phyloP scores from a whole-genome alignment of 1,140 invertebrate genomes.

The Hylaeus volcanicus region DNA sequence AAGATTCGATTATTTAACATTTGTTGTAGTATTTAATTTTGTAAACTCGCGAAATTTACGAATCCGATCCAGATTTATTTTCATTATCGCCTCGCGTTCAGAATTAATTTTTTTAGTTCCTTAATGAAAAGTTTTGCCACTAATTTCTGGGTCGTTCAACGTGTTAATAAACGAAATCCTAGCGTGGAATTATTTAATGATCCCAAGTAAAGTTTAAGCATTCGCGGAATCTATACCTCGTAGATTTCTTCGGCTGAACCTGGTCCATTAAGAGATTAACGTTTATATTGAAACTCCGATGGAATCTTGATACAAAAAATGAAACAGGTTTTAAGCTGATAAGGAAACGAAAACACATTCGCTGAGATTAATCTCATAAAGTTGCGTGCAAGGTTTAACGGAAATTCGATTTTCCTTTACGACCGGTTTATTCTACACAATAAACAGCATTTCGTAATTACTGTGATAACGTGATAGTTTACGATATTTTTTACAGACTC shows the following conservation, averaged over 20 bases:
- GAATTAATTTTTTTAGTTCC: too few relatives aligned
- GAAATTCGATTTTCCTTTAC: background rate
- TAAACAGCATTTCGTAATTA: background rate
- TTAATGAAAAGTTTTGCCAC: too few relatives aligned
- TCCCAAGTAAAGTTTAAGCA: background rate
- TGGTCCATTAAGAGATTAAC: constrained; percentile 22
- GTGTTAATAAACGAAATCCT: too few relatives aligned
- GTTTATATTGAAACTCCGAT: constrained; percentile 16
- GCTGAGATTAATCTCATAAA: background rate
- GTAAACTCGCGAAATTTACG: too few relatives aligned
- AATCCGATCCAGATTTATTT: too few relatives aligned
- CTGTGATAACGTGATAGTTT: background rate
- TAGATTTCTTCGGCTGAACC: constrained; percentile 16
- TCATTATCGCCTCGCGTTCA: too few relatives aligned
- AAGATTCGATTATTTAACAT: too few relatives aligned
- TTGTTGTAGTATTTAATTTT: too few relatives aligned
- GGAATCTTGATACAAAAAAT: background rate
- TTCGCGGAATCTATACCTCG: constrained; percentile 12
- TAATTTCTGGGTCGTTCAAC: too few relatives aligned
- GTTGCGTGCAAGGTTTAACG: background rate
- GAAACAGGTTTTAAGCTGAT: constrained; percentile 33
- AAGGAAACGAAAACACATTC: constrained; percentile 24
- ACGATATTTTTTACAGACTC: background rate
- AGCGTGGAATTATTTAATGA: background rate
- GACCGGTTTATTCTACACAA: background rate